phyloP scores from a whole-genome alignment of 1,140 invertebrate species.

The Papilio machaon region DNA sequence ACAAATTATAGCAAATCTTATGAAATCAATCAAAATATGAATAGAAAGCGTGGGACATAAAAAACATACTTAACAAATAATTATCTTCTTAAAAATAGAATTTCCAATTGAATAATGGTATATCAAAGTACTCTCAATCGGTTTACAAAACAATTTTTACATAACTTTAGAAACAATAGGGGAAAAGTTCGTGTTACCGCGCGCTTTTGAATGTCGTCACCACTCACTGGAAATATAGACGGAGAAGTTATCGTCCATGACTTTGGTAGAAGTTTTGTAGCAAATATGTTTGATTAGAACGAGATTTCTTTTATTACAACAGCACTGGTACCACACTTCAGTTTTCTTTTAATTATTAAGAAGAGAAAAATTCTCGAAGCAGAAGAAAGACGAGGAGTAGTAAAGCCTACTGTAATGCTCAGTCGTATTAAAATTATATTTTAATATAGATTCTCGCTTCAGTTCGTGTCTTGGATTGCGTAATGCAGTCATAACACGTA shows the following conservation, averaged over 20 bases:
- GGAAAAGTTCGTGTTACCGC: not conserved
- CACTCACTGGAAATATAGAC: not conserved
- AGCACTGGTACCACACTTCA: not conserved
- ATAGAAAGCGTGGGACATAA: not conserved
- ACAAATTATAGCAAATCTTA: no score
- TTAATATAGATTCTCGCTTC: not conserved
- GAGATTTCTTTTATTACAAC: not conserved
- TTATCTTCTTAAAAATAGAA: not conserved
- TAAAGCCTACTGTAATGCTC: not conserved
- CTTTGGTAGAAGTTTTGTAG: not conserved
- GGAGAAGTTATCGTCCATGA: not conserved
- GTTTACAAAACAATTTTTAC: constrained; percentile 16
- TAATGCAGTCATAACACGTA: constrained; percentile 13
- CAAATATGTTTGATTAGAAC: not conserved
- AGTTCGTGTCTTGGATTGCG: not conserved
- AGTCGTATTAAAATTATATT: not conserved
- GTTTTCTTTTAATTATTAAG: not conserved
- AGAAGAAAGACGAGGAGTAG: not conserved
- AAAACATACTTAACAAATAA: not conserved
- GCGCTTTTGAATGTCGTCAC: not conserved
- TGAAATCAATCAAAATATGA: not conserved
- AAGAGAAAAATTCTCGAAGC: not conserved
- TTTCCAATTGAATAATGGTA: not conserved
- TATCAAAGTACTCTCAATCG: not conserved
- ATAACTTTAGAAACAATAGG: constrained; percentile 9